Conservation (phyloP, 30 jellyfish, hydroid and myxozoan genomes). For the Morbakka virulenta region DNA sequence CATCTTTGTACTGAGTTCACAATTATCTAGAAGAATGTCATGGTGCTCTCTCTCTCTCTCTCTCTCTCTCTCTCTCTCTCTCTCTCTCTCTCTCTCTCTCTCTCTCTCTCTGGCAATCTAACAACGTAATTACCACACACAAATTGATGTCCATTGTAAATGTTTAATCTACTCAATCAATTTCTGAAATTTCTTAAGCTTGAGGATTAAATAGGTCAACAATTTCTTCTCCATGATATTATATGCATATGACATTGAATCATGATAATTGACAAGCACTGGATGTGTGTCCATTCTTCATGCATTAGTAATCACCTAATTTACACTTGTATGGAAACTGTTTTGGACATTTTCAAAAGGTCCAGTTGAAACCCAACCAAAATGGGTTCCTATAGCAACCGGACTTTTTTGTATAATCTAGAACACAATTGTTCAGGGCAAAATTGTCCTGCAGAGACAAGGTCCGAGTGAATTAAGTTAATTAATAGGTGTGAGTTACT, state of each 20-base stretch:
- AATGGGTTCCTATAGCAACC: slow-evolving; percentile 20
- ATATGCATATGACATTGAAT: background rate
- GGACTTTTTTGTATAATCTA: slow-evolving; percentile 4
- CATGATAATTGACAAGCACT: slow-evolving; percentile 12
- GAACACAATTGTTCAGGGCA: no score
- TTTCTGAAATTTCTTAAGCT: slow-evolving; percentile 15
- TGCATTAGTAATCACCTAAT: background rate
- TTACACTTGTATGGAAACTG: slow-evolving; percentile 21
- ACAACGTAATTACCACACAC: slow-evolving; percentile 12
- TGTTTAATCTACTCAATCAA: slow-evolving; percentile 3
- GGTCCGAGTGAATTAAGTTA: no score
- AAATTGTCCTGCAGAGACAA: no score
- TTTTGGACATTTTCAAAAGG: slow-evolving; percentile 1
- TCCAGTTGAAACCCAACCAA: background rate
- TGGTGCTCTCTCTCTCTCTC: slow-evolving; percentile 15
- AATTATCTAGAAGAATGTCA: slow-evolving; percentile 33
- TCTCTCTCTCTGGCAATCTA: slow-evolving; percentile 24
- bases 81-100: no score
- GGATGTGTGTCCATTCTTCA: slow-evolving; percentile 4
- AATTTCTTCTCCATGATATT: background rate
- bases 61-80: no score
- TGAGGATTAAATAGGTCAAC: slow-evolving; percentile 9
- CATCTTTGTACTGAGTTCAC: background rate
- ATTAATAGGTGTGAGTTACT: no score
- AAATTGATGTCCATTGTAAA: slow-evolving; percentile 16